Base-by-base conservation (phyloP, 2,888 invertebrate species). In the Deilephila porcellus region DNA sequence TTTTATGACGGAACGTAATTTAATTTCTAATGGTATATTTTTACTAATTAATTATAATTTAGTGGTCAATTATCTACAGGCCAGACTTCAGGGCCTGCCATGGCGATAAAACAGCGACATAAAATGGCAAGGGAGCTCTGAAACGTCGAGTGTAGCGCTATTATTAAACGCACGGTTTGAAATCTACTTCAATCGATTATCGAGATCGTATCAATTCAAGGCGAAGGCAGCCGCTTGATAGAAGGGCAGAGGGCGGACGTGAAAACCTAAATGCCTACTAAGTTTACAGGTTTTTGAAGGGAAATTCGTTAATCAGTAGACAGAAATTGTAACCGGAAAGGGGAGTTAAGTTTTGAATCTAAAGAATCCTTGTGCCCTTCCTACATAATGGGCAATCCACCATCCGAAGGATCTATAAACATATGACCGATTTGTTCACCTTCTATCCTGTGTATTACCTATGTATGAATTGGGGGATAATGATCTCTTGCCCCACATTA, bases 121-220 rank as follows among this genome's bases (percentile, higher is more conserved):
- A 2, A 45, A 45, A 45, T 11, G 25, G 11, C 45, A 45, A 45
- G 45, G 45, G 45, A 45, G 45, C 14, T 45, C 14, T 45, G 45
- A 56, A 56, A n/a, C 56, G 5, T 56, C 53, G 53, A 53, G 56
- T 56, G 4, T 56, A 19, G 56, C 56, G 56, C 56, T 56, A 56
- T 56, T 56, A 56, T 56, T 56, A 56, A 56, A 56, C 56, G 17
- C 5, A n/a, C 17, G 56, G 17, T 67, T 67, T 7, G 25, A 67
- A 25, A 25, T 67, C 25, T 25, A 67, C 67, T 67, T 67, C 25
- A 67, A 67, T 67, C 45, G 45, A 67, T 67, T 67, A 67, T 67
- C 17, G 25, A 67, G 67, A 67, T 67, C 67, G 45, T 67, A 67
- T 67, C 45, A 67, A 25, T 45, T 67, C 67, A 67, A 67, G 67